A percentile compares a stretch with the other conserved stretches of the same genome.
Evolutionary conservation across 2,888 invertebrate species (phyloP).

Genomic region (Gastrophysa polygoni): DNA sequence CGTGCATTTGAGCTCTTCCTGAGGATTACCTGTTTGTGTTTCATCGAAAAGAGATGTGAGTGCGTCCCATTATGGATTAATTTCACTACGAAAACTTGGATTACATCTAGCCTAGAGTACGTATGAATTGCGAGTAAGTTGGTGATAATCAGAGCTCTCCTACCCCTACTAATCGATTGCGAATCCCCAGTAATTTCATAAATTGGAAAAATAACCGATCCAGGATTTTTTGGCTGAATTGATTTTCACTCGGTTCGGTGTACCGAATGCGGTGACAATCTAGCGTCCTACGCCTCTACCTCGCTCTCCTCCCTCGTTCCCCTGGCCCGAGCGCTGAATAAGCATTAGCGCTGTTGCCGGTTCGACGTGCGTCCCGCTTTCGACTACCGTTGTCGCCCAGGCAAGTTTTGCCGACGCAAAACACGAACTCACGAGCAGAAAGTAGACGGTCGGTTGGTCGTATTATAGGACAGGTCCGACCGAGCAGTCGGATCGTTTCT

Average conservation of each 20-base stretch:
- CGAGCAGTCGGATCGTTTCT: slow-evolving; percentile 42
- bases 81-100: slow-evolving; percentile 33
- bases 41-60: slow-evolving; percentile 29
- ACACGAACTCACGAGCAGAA: slow-evolving; percentile 38
- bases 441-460: slow-evolving; percentile 36
- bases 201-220: slow-evolving; percentile 18
- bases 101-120: slow-evolving; percentile 8
- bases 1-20: slow-evolving; percentile 13
- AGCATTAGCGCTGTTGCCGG: slow-evolving; percentile 48
- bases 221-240: slow-evolving; percentile 37
- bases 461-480: slow-evolving; percentile 45
- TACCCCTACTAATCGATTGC: slow-evolving; percentile 25
- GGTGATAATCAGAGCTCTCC: slow-evolving; percentile 24
- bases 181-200: slow-evolving; percentile 1
- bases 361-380: slow-evolving; percentile 49
- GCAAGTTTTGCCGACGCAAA: slow-evolving; percentile 33
- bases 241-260: slow-evolving; percentile 36
- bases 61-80: no score
- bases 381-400: slow-evolving; percentile 50
- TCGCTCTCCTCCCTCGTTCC: slow-evolving; percentile 20
- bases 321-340: slow-evolving; percentile 11
- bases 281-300: slow-evolving; percentile 44
- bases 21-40: slow-evolving; percentile 20
- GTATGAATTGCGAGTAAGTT: slow-evolving; percentile 31
- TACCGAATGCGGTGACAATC: slow-evolving; percentile 45